phyloP scores from a whole-genome alignment of 2,888 invertebrate genomes.

The Dryadula phaetusa region DNA sequence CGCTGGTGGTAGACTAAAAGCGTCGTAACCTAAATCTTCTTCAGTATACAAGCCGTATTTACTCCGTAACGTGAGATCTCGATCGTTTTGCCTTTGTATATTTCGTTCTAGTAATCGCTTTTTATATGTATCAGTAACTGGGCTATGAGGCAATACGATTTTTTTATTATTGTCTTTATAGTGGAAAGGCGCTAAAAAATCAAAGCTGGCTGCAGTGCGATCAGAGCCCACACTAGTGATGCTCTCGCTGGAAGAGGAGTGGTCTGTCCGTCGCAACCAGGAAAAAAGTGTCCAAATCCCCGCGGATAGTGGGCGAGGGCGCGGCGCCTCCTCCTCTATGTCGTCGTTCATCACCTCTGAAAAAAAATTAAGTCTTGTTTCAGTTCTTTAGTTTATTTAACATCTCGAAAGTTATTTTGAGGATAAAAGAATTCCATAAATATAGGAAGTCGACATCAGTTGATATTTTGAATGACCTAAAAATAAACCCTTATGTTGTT shows the following conservation, averaged over 20 bases:
- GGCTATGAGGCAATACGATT: conserved; percentile 74
- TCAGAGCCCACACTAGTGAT: conserved; percentile 88
- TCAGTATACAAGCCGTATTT: conserved; percentile 85
- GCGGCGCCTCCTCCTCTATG: conserved; percentile 60
- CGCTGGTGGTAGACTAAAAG: conserved; percentile 66
- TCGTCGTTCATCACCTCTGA: conserved; percentile 74
- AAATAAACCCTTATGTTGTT: conserved; percentile 5
- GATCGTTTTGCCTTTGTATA: conserved; percentile 83
- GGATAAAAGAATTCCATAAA: conserved; percentile 8
- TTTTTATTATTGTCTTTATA: conserved; percentile 72
- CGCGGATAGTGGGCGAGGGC: conserved; percentile 75
- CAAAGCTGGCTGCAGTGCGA: conserved; percentile 89
- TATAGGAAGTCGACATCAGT: not conserved
- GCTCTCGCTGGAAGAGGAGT: conserved; percentile 76
- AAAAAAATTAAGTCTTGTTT: conserved; percentile 45
- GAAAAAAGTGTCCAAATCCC: conserved; percentile 86
- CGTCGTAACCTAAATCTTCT: conserved; percentile 64
- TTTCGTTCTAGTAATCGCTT: conserved; percentile 85
- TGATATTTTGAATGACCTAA: not conserved
- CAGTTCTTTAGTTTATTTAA: not conserved
- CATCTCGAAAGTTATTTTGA: not conserved
- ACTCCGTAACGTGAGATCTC: conserved; percentile 85
- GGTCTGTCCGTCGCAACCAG: conserved; percentile 88
- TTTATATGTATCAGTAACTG: conserved; percentile 87
- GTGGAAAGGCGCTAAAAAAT: conserved; percentile 85